These are phyloP conservation scores for Pelodiscus sinensis DNA, from an alignment of 2,113 vertebrate genomes.

Conservation along the genomic window DNA sequence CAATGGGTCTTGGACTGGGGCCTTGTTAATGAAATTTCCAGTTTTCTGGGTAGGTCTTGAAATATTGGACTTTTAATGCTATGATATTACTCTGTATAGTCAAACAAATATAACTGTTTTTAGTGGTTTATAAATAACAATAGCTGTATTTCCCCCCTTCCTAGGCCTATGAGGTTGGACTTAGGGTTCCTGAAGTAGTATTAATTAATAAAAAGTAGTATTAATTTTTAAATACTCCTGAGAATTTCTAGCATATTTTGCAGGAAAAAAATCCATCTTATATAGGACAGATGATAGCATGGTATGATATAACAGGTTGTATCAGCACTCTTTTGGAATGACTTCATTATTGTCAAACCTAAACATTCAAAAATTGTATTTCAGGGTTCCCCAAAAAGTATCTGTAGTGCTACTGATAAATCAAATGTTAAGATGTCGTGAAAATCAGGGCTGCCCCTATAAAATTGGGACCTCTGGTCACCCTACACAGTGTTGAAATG, in stretches of 20 bases:
- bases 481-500: background rate
- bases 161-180: background rate
- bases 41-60: background rate
- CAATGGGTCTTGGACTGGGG: background rate
- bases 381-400: background rate
- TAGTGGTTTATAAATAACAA: background rate
- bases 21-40: background rate
- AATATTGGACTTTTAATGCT: background rate
- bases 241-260: conserved; percentile 4
- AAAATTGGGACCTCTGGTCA: no score
- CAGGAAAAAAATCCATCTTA: background rate
- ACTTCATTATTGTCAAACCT: background rate
- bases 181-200: background rate
- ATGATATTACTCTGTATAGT: no score
- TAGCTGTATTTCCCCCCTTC: background rate
- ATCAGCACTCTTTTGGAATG: background rate
- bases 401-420: background rate
- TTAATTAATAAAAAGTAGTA: background rate
- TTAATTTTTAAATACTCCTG: background rate
- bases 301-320: background rate
- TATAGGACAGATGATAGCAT: background rate
- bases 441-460: no score
- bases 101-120: background rate
- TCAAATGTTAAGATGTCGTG: background rate
- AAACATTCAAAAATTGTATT: background rate